Base-by-base conservation (phyloP, 2,888 invertebrate genomes). In the Theretra japonica region DNA sequence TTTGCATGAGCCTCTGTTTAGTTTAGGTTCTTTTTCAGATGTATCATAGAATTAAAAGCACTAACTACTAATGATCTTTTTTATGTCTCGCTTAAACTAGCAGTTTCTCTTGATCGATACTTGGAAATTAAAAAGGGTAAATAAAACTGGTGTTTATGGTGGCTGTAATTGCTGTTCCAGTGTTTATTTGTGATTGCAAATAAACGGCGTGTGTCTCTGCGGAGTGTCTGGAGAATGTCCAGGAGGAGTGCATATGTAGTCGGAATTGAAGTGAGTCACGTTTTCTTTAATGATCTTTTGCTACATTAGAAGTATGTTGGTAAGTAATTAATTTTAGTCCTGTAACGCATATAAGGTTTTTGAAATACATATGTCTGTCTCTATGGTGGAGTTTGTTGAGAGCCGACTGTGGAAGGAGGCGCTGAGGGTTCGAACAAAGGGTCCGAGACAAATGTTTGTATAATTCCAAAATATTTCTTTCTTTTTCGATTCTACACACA, bases 151-250 rank as follows among this genome's bases (percentile, higher is more conserved):
- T 33, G 7, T 33, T 62, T 33, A 62, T 21, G 30, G 62, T 21
- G 21, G 17, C 11, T 11, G 23, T 62, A 62, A 28, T 41, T 62
- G 62, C n/a, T 4, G 11, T n/a, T 53, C 7, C 33, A 33, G 19
- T 60, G 5, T 62, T 41, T 62, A 33, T 62, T 62, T 62, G 62
- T 33, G n/a, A 19, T 19, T 33, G 30, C 59, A 60, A 60, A 60
- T 60, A n/a, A 19, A 19, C 59, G 6, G 30, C 28, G 59, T 30
- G n/a, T 7, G 30, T 60, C 28, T 60, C n/a, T 30, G 58, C 28
- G 17, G 7, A 62, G n/a, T 62, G 62, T 62, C 62, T 62, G 62
- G 15, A 7, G n/a, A 33, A 33, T 28, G 17, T 59, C 59, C 23
- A 4, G 15, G 15, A n/a, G 23, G 23, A 57, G 7, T 23, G 23